phyloP scores from a whole-genome alignment of 2,113 vertebrate species.

The Myotis yumanensis region DNA sequence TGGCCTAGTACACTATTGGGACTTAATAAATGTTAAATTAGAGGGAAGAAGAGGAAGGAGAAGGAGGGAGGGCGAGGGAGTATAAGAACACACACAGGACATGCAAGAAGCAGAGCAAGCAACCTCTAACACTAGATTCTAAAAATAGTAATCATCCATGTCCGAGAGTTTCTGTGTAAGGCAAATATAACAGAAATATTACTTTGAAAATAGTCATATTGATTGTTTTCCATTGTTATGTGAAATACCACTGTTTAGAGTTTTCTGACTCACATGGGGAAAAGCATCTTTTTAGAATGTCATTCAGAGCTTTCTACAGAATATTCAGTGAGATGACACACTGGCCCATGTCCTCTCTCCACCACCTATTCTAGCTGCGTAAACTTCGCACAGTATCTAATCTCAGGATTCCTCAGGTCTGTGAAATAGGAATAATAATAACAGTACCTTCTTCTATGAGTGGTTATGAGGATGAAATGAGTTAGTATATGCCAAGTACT shows the following conservation, averaged over 20 bases:
- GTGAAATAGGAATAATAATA: not conserved
- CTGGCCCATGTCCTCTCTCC: not conserved
- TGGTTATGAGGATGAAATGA: not conserved
- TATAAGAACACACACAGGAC: too few species aligned
- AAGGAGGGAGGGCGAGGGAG: too few species aligned
- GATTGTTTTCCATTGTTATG: not conserved
- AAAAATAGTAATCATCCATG: not conserved
- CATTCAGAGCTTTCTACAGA: not conserved
- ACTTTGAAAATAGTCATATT: not conserved
- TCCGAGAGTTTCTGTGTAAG: not conserved
- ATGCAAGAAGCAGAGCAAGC: not conserved
- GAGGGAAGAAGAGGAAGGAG: not conserved
- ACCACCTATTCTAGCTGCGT: not conserved
- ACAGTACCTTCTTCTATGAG: not conserved
- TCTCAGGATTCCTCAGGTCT: not conserved
- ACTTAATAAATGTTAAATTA: not conserved
- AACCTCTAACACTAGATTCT: not conserved
- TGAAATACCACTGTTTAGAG: not conserved
- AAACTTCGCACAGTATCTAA: not conserved
- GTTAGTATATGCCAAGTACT: not conserved
- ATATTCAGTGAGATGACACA: not conserved
- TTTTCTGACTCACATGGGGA: not conserved
- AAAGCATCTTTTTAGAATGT: not conserved
- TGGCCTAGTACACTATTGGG: not conserved
- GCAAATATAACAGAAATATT: not conserved